phyloP scores from a whole-genome alignment of 2,888 invertebrate genomes.

The Malthinus flaveolus region DNA sequence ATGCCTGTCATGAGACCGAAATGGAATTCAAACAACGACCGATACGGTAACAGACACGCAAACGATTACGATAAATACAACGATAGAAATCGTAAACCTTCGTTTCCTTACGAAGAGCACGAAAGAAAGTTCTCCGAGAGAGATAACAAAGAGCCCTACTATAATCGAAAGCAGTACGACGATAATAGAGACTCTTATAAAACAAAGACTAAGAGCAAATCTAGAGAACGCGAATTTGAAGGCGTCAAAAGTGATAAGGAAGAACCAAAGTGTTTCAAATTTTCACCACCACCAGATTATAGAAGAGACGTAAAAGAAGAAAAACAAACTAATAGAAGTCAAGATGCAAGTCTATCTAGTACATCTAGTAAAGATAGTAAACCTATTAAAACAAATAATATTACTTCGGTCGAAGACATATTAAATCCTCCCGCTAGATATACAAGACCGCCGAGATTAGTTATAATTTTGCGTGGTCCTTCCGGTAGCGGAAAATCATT shows the following conservation, averaged over 20 bases:
- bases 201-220: no score
- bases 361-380: constrained; percentile 1
- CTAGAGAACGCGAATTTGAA: background rate
- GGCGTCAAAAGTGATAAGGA: background rate
- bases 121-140: constrained; percentile 40
- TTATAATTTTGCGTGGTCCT: constrained; percentile 87
- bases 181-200: background rate
- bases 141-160: constrained; percentile 30
- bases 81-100: constrained; percentile 28
- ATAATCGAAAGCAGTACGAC: background rate
- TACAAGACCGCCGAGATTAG: constrained; percentile 78
- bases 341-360: background rate
- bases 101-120: constrained; percentile 27
- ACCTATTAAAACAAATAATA: constrained; percentile 31
- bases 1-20: constrained; percentile 35
- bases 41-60: constrained; percentile 8
- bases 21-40: constrained; percentile 23
- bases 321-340: no score
- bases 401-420: constrained; percentile 80
- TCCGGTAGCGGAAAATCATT: constrained; percentile 96
- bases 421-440: constrained; percentile 78
- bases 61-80: constrained; percentile 9
- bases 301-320: no score
- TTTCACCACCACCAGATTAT: background rate
- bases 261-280: background rate